Evolutionary conservation across 2,113 vertebrate species (phyloP).

Genomic region (Xiphophorus maculatus): DNA sequence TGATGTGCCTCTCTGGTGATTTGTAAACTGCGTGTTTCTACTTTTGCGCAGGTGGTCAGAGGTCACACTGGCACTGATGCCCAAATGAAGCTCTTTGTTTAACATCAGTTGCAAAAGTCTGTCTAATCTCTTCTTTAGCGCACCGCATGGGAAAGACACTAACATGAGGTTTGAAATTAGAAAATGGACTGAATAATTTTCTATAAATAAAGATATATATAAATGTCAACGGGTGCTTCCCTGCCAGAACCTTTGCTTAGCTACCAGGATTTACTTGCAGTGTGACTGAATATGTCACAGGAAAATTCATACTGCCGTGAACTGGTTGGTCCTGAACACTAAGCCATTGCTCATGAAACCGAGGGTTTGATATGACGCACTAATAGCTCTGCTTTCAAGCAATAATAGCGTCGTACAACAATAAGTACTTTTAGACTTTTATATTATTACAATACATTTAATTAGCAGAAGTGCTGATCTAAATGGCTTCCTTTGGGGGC

Average conservation of each 20-base stretch:
- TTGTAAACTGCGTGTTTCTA: slow-evolving; percentile 8
- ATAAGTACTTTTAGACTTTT: slow-evolving; percentile 45
- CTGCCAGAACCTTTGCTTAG: slow-evolving; percentile 14
- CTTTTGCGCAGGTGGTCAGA: slow-evolving; percentile 48
- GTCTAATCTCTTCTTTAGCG: slow-evolving; percentile 50
- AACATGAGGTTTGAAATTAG: slow-evolving; percentile 54
- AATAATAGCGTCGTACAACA: slow-evolving; percentile 41
- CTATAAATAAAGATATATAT: not conserved
- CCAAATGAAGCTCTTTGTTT: slow-evolving; percentile 45
- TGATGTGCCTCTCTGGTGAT: slow-evolving; percentile 1
- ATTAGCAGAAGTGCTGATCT: slow-evolving; percentile 2
- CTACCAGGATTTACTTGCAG: slow-evolving; percentile 48
- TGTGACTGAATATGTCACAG: slow-evolving; percentile 32
- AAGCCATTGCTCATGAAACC: slow-evolving; percentile 53
- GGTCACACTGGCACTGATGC: slow-evolving; percentile 55
- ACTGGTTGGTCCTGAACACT: slow-evolving; percentile 64
- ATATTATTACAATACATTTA: slow-evolving; percentile 7
- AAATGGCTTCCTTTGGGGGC: not conserved
- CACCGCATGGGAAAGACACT: slow-evolving; percentile 43
- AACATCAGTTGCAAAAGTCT: slow-evolving; percentile 30
- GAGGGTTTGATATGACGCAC: slow-evolving; percentile 55
- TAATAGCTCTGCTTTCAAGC: slow-evolving; percentile 42
- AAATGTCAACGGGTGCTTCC: slow-evolving; percentile 28
- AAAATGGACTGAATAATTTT: slow-evolving; percentile 53
- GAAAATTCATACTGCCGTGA: slow-evolving; percentile 60